Evolutionary conservation across 2,888 invertebrate species (phyloP).

Genomic region (Rugalucina vietnamica): DNA sequence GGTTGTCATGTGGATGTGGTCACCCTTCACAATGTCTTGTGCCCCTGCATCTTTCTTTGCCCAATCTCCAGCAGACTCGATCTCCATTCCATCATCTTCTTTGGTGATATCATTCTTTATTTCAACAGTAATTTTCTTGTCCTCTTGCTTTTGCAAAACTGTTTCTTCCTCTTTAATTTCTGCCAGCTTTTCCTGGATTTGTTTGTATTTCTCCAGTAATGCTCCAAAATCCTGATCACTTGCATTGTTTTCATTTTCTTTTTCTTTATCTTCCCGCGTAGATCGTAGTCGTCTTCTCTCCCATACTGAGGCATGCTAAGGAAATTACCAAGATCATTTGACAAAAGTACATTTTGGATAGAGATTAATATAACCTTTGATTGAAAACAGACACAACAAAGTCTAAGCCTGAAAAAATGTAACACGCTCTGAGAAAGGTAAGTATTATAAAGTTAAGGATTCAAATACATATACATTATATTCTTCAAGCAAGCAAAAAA

Average conservation of each 20-base stretch:
- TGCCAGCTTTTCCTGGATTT: constrained; percentile 67
- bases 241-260: constrained; percentile 23
- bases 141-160: constrained; percentile 35
- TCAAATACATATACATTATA: too few relatives aligned
- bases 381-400: too few relatives aligned
- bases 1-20: too few relatives aligned
- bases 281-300: constrained; percentile 55
- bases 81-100: neutral
- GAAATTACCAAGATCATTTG: neutral
- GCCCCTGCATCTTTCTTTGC: too few relatives aligned
- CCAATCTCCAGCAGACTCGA: neutral
- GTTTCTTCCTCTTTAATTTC: constrained; percentile 53
- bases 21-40: too few relatives aligned
- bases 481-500: too few relatives aligned
- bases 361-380: too few relatives aligned
- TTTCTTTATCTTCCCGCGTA: constrained; percentile 32
- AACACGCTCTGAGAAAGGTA: too few relatives aligned
- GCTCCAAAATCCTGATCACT: constrained; percentile 59
- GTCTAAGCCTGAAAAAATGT: too few relatives aligned
- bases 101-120: neutral
- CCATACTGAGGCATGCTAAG: constrained; percentile 64
- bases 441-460: too few relatives aligned
- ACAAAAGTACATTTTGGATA: neutral
- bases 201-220: constrained; percentile 63
- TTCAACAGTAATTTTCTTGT: neutral